A percentile compares a stretch with the other conserved stretches of the same genome.
Conservation (phyloP, 2,797 vertebrate genomes). For the Xiphophorus birchmanni region DNA sequence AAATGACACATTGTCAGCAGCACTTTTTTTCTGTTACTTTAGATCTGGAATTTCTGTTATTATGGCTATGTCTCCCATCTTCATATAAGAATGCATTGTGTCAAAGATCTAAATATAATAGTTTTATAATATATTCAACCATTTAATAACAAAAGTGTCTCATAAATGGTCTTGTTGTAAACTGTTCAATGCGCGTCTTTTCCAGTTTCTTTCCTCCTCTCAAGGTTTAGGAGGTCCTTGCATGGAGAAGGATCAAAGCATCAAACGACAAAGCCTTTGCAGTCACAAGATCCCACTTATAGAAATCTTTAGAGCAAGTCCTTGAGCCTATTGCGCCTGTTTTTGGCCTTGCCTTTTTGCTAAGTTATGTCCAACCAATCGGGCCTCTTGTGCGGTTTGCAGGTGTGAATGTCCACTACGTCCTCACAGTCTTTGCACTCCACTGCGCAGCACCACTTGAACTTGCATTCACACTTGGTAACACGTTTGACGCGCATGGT, state of each 20-base stretch:
- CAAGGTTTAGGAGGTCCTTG: slow-evolving; percentile 58
- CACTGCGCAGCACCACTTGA: slow-evolving; percentile 98
- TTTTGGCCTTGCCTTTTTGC: slow-evolving; percentile 43
- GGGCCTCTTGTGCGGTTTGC: slow-evolving; percentile 93
- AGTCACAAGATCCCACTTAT: slow-evolving; percentile 59
- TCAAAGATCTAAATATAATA: slow-evolving; percentile 31
- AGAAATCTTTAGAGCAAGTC: slow-evolving; percentile 55
- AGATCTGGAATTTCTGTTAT: slow-evolving; percentile 27
- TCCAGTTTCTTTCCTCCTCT: slow-evolving; percentile 52
- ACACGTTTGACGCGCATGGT: slow-evolving; percentile 91
- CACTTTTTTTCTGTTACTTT: slow-evolving; percentile 13
- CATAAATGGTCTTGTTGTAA: slow-evolving; percentile 32
- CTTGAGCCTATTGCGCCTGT: slow-evolving; percentile 42
- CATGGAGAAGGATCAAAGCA: slow-evolving; percentile 66
- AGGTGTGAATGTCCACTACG: slow-evolving; percentile 93
- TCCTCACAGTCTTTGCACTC: slow-evolving; percentile 96
- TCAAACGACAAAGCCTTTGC: slow-evolving; percentile 70
- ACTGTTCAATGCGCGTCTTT: slow-evolving; percentile 53
- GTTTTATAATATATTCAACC: slow-evolving; percentile 35
- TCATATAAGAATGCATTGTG: slow-evolving; percentile 19
- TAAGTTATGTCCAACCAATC: slow-evolving; percentile 94
- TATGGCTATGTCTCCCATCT: slow-evolving; percentile 15
- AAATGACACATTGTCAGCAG: slow-evolving; percentile 30
- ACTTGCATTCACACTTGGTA: slow-evolving; percentile 98
- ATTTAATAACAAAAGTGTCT: slow-evolving; percentile 39